Base-by-base conservation (phyloP, 1,140 invertebrate genomes). In the Galleria mellonella region DNA sequence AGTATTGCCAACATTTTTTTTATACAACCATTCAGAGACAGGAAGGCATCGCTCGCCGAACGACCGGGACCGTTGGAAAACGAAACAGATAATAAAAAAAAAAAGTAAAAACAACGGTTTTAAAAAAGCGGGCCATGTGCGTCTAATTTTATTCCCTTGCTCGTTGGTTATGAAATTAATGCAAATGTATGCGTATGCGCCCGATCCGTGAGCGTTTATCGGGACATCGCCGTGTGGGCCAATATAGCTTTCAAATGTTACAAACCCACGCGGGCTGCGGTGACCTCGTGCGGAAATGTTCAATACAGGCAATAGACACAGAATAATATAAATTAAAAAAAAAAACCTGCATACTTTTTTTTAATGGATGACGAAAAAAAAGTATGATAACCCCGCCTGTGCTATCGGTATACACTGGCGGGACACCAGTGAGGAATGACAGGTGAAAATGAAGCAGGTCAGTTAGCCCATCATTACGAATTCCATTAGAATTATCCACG, bases 161-260 rank as follows among this genome's bases (percentile, higher is more conserved):
- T 74, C 78, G 76, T 43, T 75, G 76, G 66, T 70, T 73, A 78
- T 81, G 74, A 83, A 83, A 83, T 76, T 49, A 62, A 83, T 83
- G 79, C 72, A 72, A 83, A 83, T 81, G 52, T 81, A 81, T 79
- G 65, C 78, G 62, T 36, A 3, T 39, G 53, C 46, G 47, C 38
- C 47, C 62, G 67, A 67, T 72, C 62, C n/a, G n/a, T n/a, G n/a
- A n/a, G 52, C 47, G 46, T 28, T 47, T 52, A 52, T 53, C 55
- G 62, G 28, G 40, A 45, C 40, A 51, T 62, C 50, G 57, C 35
- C 49, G 45, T 57, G 52, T 56, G 52, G 51, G 50, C 49, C 54
- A 56, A 65, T 46, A 39, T 35, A 27, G 49, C 48, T 45, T 55
- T 51, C 17, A 6, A n/a, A n/a, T n/a, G n/a, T n/a, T n/a, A n/a